Base-by-base conservation (phyloP, 2,113 vertebrate species). In the Ascaphus truei region DNA sequence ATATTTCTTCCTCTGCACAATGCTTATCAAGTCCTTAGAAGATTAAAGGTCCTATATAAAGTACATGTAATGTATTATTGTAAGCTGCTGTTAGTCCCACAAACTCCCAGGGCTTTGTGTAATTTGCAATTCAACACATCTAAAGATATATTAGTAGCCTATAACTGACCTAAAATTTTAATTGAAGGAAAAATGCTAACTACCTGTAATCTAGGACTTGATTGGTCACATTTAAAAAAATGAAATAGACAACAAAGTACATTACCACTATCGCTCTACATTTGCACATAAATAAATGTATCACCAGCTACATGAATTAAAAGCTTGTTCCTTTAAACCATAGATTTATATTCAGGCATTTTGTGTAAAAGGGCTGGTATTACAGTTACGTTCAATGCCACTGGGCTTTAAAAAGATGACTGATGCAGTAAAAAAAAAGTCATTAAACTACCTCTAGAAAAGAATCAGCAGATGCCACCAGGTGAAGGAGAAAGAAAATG, bases 401-500 rank as follows among this genome's bases (percentile, higher is more conserved):
- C 72, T 85, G 86, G 88, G 85, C 87, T 89, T 89, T 84, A 82
- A 76, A 83, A 87, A 87, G 83, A 86, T 90, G 90, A 90, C 88
- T 89, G 88, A 88, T 88, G 81, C 88, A 86, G 88, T 91, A 47
- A 47, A 47, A 47, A 47, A 47, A 90, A 84, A 89, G 88, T 90
- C 89, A 91, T 90, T 91, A 91, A 90, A 89, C 85, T 89, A 90
- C 87, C 85, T 91, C 87, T 85, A 89, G 88, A 91, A 91, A 87
- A 90, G 87, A 90, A 56, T 76, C 58, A 69, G 36, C 16, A 64
- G 51, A 72, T 59, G 12, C 51, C 18, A 52, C 11, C 11, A 23
- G 59, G 23, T 26, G 58, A 23, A 55, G 58, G 2, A 41, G 37
- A 20, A 34, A 59, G 43, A 71, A 72, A 56, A 59, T 31, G 8